Conservation (phyloP, 1,140 invertebrate genomes). For the Drosophila eugracilis region DNA sequence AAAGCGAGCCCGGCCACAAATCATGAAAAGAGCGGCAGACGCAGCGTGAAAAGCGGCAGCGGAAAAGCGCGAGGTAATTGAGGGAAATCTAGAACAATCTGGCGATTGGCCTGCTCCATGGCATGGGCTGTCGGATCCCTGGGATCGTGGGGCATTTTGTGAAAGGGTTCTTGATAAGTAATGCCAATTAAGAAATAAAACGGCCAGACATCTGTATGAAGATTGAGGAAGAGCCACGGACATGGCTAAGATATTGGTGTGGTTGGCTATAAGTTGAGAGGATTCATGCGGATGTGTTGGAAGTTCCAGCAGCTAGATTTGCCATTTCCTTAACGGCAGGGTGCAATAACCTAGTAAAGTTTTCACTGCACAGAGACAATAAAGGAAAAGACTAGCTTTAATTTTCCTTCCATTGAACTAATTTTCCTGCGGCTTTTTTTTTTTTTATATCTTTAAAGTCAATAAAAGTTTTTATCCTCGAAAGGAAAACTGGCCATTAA, state of each 20-base stretch:
- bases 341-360: too few relatives aligned
- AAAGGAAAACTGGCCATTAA: not conserved
- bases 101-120: conserved; percentile 15
- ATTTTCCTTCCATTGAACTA: too few relatives aligned
- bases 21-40: conserved; percentile 41
- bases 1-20: conserved; percentile 69
- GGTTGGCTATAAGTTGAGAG: not conserved
- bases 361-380: too few relatives aligned
- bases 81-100: conserved; percentile 67
- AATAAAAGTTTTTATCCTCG: not conserved
- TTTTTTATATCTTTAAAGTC: too few relatives aligned
- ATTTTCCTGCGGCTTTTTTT: too few relatives aligned
- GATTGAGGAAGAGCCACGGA: conserved; percentile 1
- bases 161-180: conserved; percentile 36
- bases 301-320: too few relatives aligned
- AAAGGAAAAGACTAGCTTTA: too few relatives aligned
- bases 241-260: not conserved
- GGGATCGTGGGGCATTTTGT: conserved; percentile 33
- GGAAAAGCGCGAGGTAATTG: conserved; percentile 50
- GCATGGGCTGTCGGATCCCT: conserved; percentile 7
- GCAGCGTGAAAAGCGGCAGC: conserved; percentile 21
- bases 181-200: conserved; percentile 35
- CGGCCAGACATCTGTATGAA: conserved; percentile 11
- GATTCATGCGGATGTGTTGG: not conserved
- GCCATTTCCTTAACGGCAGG: too few relatives aligned